phyloP scores from a whole-genome alignment of 2,797 vertebrate genomes.

The Aeoliscus strigatus region DNA sequence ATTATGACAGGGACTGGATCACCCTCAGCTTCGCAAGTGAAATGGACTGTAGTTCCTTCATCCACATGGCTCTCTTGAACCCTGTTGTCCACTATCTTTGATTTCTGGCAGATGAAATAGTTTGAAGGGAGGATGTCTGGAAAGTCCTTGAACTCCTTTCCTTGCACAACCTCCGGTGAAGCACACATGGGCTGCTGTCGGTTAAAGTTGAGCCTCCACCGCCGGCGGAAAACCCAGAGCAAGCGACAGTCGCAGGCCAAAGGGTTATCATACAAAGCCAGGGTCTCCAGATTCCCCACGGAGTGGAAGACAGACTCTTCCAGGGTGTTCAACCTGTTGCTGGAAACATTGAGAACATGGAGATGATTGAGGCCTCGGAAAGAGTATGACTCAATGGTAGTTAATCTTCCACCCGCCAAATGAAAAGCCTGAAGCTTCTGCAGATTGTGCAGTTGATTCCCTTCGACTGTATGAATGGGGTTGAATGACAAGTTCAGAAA shows the following conservation, averaged over 20 bases:
- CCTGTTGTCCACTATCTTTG: constrained; percentile 89
- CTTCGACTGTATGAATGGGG: constrained; percentile 88
- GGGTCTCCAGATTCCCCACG: constrained; percentile 93
- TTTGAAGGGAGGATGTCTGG: constrained; percentile 85
- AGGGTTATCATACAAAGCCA: constrained; percentile 92
- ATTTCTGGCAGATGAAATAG: constrained; percentile 92
- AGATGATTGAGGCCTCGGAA: constrained; percentile 95
- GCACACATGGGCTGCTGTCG: constrained; percentile 90
- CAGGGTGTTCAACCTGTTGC: constrained; percentile 89
- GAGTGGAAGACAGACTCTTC: constrained; percentile 97
- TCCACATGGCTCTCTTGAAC: constrained; percentile 91
- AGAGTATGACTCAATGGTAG: constrained; percentile 90
- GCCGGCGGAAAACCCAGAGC: constrained; percentile 96
- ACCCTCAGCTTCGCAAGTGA: constrained; percentile 89
- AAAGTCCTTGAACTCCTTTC: constrained; percentile 98
- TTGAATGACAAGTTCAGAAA: constrained; percentile 97
- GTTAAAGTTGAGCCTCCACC: constrained; percentile 97
- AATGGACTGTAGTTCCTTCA: constrained; percentile 93
- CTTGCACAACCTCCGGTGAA: constrained; percentile 85
- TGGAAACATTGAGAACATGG: constrained; percentile 91
- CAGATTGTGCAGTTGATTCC: constrained; percentile 89
- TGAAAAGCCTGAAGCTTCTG: constrained; percentile 95
- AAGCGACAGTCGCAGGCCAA: constrained; percentile 95
- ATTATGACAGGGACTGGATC: constrained; percentile 88
- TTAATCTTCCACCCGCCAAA: constrained; percentile 88